phyloP scores from a whole-genome alignment of 92 coral and sea anemone species.

The Phenganax subtilis region DNA sequence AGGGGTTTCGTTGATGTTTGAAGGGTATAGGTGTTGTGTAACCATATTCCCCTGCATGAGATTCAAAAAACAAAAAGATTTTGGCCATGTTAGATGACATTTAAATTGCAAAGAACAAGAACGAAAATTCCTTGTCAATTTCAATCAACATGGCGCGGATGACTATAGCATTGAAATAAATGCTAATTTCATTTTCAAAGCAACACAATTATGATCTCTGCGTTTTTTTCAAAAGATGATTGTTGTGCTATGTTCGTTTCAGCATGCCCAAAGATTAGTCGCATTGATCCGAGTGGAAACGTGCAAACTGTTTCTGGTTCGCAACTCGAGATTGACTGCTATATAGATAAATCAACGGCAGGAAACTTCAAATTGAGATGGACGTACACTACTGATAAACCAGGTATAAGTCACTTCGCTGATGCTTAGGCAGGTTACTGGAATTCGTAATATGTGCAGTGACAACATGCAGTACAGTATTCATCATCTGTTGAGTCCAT shows the following conservation, averaged over 20 bases:
- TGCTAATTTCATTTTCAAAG: too few relatives aligned
- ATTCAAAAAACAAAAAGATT: too few relatives aligned
- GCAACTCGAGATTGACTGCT: conserved; percentile 16
- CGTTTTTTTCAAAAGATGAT: background rate
- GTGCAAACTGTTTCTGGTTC: conserved; percentile 17
- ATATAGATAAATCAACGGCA: background rate
- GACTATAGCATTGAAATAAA: too few relatives aligned
- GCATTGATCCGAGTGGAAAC: conserved; percentile 25
- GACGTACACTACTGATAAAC: background rate
- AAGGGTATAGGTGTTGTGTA: too few relatives aligned
- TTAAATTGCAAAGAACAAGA: too few relatives aligned
- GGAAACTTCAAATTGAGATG: conserved; percentile 4
- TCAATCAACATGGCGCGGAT: too few relatives aligned
- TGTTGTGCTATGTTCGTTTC: background rate
- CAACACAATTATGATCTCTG: too few relatives aligned
- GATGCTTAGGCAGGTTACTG: background rate
- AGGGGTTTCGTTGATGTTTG: too few relatives aligned
- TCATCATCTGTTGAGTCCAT: too few relatives aligned
- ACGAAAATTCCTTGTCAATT: too few relatives aligned
- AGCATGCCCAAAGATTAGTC: conserved; percentile 30
- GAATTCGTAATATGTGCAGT: background rate
- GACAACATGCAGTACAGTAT: background rate
- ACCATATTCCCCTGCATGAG: too few relatives aligned
- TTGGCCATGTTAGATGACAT: too few relatives aligned
- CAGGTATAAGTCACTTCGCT: background rate